phyloP scores from a whole-genome alignment of 23 tunicate genomes.

The Corella eumyota region DNA sequence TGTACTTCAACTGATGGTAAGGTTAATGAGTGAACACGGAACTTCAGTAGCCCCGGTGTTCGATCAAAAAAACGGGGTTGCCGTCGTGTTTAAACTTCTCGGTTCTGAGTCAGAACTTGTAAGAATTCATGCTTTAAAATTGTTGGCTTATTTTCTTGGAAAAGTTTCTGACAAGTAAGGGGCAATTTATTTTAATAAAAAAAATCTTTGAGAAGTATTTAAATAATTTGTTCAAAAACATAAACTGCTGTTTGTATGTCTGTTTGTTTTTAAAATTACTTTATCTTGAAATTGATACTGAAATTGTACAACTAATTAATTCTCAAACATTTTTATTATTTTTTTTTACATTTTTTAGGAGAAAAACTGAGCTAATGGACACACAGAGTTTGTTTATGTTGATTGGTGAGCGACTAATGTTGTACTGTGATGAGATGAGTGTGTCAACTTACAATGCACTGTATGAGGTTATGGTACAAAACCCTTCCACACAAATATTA shows the following conservation, averaged over 20 bases:
- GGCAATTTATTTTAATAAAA: too few relatives aligned
- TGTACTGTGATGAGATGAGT: constrained; percentile 44
- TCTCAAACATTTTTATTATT: too few relatives aligned
- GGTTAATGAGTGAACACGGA: constrained; percentile 79
- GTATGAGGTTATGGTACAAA: constrained; percentile 69
- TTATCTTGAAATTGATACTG: too few relatives aligned
- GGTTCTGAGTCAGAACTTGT: constrained; percentile 61
- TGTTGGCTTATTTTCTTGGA: constrained; percentile 81
- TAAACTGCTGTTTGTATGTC: not conserved
- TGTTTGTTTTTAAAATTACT: too few relatives aligned
- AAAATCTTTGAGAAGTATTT: constrained; percentile 1
- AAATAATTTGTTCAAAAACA: too few relatives aligned
- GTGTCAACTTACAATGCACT: constrained; percentile 70
- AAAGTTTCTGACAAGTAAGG: constrained; percentile 53
- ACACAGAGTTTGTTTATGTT: constrained; percentile 63
- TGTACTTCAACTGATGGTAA: constrained; percentile 94
- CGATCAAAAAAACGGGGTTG: constrained; percentile 75
- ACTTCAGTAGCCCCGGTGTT: constrained; percentile 70
- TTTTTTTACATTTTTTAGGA: constrained; percentile 4
- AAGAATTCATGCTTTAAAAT: constrained; percentile 69
- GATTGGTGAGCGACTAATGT: constrained; percentile 74
- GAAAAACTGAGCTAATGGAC: constrained; percentile 65
- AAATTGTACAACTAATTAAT: too few relatives aligned
- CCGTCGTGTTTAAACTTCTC: constrained; percentile 75
- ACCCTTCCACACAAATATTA: constrained; percentile 76